Evolutionary conservation across 2,113 vertebrate genomes (phyloP).

Genomic region (Pomatostomus ruficeps): DNA sequence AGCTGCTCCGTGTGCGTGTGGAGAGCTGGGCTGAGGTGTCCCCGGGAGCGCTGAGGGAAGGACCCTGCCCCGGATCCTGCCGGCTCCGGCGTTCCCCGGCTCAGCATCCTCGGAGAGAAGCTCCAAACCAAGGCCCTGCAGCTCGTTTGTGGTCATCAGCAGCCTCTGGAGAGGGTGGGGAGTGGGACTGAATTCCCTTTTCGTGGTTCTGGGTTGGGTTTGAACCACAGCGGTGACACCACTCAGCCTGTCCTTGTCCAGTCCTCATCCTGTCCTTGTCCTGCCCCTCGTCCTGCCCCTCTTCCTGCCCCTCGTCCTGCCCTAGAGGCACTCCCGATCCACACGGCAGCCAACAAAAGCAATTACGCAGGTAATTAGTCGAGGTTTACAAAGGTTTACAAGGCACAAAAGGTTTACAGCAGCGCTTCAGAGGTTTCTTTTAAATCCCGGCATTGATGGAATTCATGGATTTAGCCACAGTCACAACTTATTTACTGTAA

Average conservation of each 20-base stretch:
- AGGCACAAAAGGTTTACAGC: neutral
- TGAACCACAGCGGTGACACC: rapidly evolving
- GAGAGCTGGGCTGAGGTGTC: neutral
- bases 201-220: neutral
- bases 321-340: neutral
- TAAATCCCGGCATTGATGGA: neutral
- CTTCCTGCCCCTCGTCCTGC: neutral
- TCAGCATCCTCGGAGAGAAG: neutral
- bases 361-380: neutral
- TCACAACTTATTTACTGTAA: neutral
- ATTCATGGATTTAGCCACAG: neutral
- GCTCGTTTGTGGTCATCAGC: neutral
- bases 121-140: neutral
- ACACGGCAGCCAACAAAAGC: neutral
- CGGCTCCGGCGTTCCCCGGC: rapidly evolving
- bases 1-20: rapidly evolving
- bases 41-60: neutral
- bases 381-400: too few species aligned
- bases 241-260: too few species aligned
- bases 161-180: neutral
- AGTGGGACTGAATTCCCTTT: neutral
- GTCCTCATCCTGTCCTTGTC: too few species aligned
- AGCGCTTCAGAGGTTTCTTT: neutral
- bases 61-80: neutral
- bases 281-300: neutral